A percentile compares a stretch with the other conserved stretches of the same genome.
These are phyloP conservation scores for human DNA, from an alignment of 2,113 vertebrate species.

Conservation along the genomic window GRCh38 chr2:48790501-48791000, in stretches of 20 bases:
- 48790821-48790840: not conserved
- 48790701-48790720: not conserved
- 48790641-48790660: not conserved
- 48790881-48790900: not conserved
- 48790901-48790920: not conserved
- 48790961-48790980: not conserved
- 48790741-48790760: not conserved
- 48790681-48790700: not conserved
- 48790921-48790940: not conserved
- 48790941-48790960: not conserved
- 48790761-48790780: not conserved
- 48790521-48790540: constrained; percentile 46
- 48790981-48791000: not conserved
- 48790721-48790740: not conserved
- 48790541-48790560: not conserved
- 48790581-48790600: not conserved
- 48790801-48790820: not conserved
- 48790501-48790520: constrained; percentile 58
- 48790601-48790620: not conserved
- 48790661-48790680: not conserved
- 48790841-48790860: not conserved
- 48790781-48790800: not conserved
- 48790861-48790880: not conserved
- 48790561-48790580: not conserved
- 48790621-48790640: not conserved